phyloP scores from a whole-genome alignment of 2,888 invertebrate genomes.

The Mongoloraphidia duomilia region DNA sequence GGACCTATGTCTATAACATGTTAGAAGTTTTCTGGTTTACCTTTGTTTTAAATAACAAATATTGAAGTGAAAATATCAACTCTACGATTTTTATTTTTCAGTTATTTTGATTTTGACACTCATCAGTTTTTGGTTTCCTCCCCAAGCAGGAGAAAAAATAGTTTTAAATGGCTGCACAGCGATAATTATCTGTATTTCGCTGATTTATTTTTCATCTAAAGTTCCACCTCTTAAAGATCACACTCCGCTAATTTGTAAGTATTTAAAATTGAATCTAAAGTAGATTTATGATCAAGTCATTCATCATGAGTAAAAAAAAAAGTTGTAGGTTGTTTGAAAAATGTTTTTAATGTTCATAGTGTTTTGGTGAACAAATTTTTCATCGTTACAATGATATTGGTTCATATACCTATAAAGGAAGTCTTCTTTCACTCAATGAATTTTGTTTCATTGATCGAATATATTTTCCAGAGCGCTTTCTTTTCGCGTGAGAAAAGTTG shows the following conservation, averaged over 20 bases:
- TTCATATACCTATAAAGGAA: too few relatives aligned
- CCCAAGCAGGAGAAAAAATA: slow-evolving; percentile 50
- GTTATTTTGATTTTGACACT: slow-evolving; percentile 46
- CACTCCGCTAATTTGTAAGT: slow-evolving; percentile 40
- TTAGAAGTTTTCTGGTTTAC: too few relatives aligned
- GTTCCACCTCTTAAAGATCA: slow-evolving; percentile 38
- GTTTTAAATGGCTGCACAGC: slow-evolving; percentile 42
- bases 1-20: too few relatives aligned
- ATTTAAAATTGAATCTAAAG: neutral
- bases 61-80: neutral
- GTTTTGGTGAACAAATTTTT: too few relatives aligned
- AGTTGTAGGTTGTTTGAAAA: neutral
- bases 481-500: too few relatives aligned
- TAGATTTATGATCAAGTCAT: too few relatives aligned
- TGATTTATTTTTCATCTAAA: slow-evolving; percentile 46
- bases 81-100: slow-evolving; percentile 18
- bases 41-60: slow-evolving; percentile 1
- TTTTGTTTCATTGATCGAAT: too few relatives aligned
- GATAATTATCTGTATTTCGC: slow-evolving; percentile 42
- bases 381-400: too few relatives aligned
- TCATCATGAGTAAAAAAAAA: neutral
- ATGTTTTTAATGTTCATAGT: too few relatives aligned
- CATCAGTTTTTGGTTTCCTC: slow-evolving; percentile 48
- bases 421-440: too few relatives aligned
- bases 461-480: too few relatives aligned